A percentile compares a stretch with the other conserved stretches of the same genome.
Conservation (phyloP, 64 coral and sea anemone species). For the Hydrozoanthus tunicans region DNA sequence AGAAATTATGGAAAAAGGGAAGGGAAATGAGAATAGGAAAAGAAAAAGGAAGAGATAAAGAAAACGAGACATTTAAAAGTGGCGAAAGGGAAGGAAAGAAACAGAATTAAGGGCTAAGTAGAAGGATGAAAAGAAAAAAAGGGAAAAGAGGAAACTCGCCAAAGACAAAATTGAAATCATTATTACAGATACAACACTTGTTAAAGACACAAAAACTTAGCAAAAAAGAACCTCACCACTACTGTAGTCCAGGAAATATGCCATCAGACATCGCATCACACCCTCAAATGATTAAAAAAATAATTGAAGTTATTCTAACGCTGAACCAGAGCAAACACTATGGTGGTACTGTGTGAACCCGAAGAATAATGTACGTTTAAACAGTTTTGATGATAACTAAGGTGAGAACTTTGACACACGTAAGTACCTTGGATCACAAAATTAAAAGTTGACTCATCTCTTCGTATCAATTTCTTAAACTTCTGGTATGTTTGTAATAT, state of each 20-base stretch:
- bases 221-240: slow-evolving; percentile 11
- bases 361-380: no score
- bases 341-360: no score
- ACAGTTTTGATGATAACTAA: no score
- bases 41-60: not conserved
- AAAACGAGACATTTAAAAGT: not conserved
- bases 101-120: not conserved
- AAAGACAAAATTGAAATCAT: not conserved
- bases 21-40: not conserved
- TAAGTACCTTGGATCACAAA: no score
- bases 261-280: slow-evolving; percentile 49
- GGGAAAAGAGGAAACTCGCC: not conserved
- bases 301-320: not conserved
- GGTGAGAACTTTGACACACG: no score
- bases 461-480: no score
- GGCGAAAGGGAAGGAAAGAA: not conserved
- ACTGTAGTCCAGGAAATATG: slow-evolving; percentile 45
- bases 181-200: not conserved
- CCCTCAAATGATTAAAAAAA: not conserved
- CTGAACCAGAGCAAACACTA: no score
- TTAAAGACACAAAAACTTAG: not conserved
- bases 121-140: not conserved
- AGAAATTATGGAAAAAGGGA: not conserved
- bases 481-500: no score
- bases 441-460: no score